Conservation (phyloP, 1,140 invertebrate species). For the Hypothenemus hampei region DNA sequence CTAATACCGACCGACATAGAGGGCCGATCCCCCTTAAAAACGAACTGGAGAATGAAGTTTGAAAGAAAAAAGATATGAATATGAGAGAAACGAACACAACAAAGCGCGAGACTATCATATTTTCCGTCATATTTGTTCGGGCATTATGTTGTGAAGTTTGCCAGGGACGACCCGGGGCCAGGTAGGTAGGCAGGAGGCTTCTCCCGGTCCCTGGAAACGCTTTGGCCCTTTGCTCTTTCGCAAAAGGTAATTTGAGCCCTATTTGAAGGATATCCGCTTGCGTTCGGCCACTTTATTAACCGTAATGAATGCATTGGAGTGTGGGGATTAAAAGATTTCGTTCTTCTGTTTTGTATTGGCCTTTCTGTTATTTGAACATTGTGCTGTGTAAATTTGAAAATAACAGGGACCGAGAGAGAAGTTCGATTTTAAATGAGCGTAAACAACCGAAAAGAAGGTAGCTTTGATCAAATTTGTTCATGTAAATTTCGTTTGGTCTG, state of each 20-base stretch:
- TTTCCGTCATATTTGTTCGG: constrained; percentile 16
- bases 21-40: background rate
- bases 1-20: constrained; percentile 7
- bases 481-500: too few relatives aligned
- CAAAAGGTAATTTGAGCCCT: constrained; percentile 14
- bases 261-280: constrained; percentile 17
- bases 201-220: constrained; percentile 7
- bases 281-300: constrained; percentile 16
- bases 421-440: too few relatives aligned
- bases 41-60: constrained; percentile 7
- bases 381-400: too few relatives aligned
- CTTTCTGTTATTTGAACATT: too few relatives aligned
- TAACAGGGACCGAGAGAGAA: too few relatives aligned
- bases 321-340: constrained; percentile 14
- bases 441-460: too few relatives aligned
- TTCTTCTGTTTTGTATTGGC: constrained; percentile 6
- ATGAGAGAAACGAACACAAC: constrained; percentile 5
- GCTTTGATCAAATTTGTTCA: too few relatives aligned
- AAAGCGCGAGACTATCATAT: constrained; percentile 19
- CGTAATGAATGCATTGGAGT: constrained; percentile 8
- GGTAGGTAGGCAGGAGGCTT: background rate
- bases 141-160: constrained; percentile 12
- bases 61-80: constrained; percentile 20
- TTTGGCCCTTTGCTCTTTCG: too few relatives aligned
- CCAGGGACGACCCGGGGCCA: constrained; percentile 4